phyloP scores from a whole-genome alignment of 2,888 invertebrate genomes.

The Drosophila macrospina region DNA sequence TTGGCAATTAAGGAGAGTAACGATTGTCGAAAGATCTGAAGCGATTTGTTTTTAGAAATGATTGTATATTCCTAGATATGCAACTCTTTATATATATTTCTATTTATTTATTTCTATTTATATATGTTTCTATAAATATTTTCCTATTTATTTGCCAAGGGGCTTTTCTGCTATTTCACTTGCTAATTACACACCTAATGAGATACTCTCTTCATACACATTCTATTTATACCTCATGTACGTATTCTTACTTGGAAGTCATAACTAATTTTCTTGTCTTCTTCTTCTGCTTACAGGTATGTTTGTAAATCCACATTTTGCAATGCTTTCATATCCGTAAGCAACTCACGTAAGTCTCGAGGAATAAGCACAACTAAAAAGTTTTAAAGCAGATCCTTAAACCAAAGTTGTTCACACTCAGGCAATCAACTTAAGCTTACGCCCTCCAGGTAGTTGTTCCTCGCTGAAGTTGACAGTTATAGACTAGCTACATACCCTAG shows the following conservation, averaged over 20 bases:
- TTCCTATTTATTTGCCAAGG: too few relatives aligned
- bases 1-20: constrained; percentile 6
- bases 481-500: not conserved
- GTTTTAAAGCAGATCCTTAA: constrained; percentile 6
- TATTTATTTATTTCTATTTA: too few relatives aligned
- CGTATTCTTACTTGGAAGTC: not conserved
- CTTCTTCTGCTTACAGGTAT: constrained; percentile 67
- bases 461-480: not conserved
- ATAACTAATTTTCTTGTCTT: not conserved
- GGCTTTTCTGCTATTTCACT: too few relatives aligned
- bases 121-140: too few relatives aligned
- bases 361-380: constrained; percentile 5
- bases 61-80: too few relatives aligned
- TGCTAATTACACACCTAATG: not conserved
- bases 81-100: too few relatives aligned
- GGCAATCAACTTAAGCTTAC: not conserved
- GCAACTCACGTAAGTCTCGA: constrained; percentile 41
- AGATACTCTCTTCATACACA: not conserved
- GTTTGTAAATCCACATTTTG: constrained; percentile 31
- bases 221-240: not conserved
- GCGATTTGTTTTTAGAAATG: too few relatives aligned
- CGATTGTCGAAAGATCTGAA: not conserved
- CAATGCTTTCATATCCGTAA: not conserved
- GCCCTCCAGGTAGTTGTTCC: not conserved
- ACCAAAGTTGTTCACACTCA: constrained; percentile 1